These are phyloP conservation scores for Epizoanthus rinbou DNA, from an alignment of 92 coral and sea anemone species.

Conservation along the genomic window DNA sequence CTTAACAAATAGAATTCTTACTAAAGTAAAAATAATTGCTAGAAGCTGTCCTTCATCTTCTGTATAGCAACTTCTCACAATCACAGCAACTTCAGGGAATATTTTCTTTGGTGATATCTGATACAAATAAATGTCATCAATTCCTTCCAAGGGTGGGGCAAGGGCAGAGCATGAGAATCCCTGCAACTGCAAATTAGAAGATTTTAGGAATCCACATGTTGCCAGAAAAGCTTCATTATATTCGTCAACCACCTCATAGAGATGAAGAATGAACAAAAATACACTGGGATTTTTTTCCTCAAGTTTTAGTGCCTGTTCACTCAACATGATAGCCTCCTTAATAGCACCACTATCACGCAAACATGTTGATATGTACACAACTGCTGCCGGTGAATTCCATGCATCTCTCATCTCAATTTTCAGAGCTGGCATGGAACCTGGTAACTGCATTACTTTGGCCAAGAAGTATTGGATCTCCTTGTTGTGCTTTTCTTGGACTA, in stretches of 20 bases:
- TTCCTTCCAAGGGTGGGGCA: conserved; percentile 38
- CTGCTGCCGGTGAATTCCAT: conserved; percentile 48
- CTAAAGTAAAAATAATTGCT: conserved; percentile 57
- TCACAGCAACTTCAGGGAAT: conserved; percentile 22
- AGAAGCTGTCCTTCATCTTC: conserved; percentile 53
- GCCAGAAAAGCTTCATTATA: conserved; percentile 47
- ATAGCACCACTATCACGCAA: conserved; percentile 57
- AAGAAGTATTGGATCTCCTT: conserved; percentile 37
- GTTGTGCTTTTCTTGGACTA: conserved; percentile 36
- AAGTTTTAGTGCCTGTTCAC: conserved; percentile 42
- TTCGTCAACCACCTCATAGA: conserved; percentile 52
- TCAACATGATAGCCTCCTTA: conserved; percentile 33
- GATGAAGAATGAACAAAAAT: conserved; percentile 53
- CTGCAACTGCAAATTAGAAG: background rate
- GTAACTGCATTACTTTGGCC: conserved; percentile 33
- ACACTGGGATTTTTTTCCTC: conserved; percentile 47
- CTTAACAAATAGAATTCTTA: conserved; percentile 50
- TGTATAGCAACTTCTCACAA: conserved; percentile 20
- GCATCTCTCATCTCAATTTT: conserved; percentile 40
- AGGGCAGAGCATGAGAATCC: conserved; percentile 43
- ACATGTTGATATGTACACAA: conserved; percentile 52
- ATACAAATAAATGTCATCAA: conserved; percentile 37
- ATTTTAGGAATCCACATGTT: conserved; percentile 21
- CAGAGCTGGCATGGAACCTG: conserved; percentile 52
- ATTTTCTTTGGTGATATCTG: conserved; percentile 8